Base-by-base conservation (phyloP, 2,113 vertebrate genomes). In the Tachycineta bicolor region DNA sequence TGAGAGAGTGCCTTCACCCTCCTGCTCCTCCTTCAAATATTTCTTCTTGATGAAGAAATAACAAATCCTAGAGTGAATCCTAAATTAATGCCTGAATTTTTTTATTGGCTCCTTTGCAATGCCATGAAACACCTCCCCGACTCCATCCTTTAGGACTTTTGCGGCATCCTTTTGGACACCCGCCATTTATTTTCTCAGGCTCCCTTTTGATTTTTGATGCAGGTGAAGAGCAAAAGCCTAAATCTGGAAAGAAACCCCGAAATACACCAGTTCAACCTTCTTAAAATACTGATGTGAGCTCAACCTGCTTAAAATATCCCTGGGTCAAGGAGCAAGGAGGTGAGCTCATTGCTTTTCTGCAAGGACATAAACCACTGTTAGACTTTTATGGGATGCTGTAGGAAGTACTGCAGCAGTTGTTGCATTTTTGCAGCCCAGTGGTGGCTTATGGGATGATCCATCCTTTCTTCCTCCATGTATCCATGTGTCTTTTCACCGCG, bases 301-400 rank as follows among this genome's bases (percentile, higher is more conserved):
- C 91, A 71, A 91, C 82, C 87, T 73, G 68, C 95, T 96, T 97
- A 95, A 97, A 95, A 94, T 89, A 94, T 87, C 93, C 58, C 95
- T 82, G 93, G 74, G 90, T 70, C 68, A 79, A 92, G 83, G 95
- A 96, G 73, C 84, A 34, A 91, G 95, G 93, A 96, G 86, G 65
- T 88, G 96, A 97, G 92, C 96, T 97, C 90, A 78, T 95, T 96
- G 95, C 93, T 97, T 95, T 97, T 93, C 70, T 3, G 8, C 65
- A 82, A 91, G 94, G 96, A 73, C 73, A 53, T 96, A 96, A 97
- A 94, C 47, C 82, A 52, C 80, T 90, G 49, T 76, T 87, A 83
- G 90, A 31, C 55, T 94, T 96, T 87, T 86, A 74, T 88, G 90
- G 88, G 97, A 95, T 58, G 90, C 88, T 83, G 74, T 55, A 29